Evolutionary conservation across 1,140 invertebrate genomes (phyloP), one percentile per base, ranked within the genome.

Genomic region (Cheumatopsyche charites): DNA sequence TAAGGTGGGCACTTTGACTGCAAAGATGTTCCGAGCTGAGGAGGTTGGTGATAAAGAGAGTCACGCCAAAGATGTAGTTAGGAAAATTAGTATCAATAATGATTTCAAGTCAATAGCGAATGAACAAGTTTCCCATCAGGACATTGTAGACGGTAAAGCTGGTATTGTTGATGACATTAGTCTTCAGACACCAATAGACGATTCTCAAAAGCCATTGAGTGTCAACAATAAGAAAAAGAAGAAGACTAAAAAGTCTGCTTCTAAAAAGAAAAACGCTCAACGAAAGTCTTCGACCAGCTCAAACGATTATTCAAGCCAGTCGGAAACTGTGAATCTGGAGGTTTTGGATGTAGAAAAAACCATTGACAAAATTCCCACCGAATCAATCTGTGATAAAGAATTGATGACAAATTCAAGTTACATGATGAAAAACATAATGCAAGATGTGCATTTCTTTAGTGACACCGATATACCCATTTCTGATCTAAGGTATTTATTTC

Each of bases 371-470:
- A 41, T 45, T 47, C 26, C 42, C 9, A 26, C 58, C 23, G 73
- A 75, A 45, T 41, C 43, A 42, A 45, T 66, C 13, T 71, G 23
- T 13, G 71, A 76, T 55, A 52, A 68, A 36, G 66, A 68, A 36
- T 26, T 76, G 3, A 67, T 70, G 12, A 25, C 62, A 55, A 72
- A 52, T 45, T 36, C 71, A 4, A 23, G 47, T 7, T 76, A 66
- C 43, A 9, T 62, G 12, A 66, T 70, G 49, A 72, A 42, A 17
- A 74, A 76, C 23, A 26, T 72, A 43, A 72, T 67, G 41, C 73
- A 68, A 42, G 91, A 93, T 80, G 55, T 58, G 12, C 92, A 95
- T 79, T 96, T 96, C 80, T 96, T 95, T 80, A 97, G 94, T 80
- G 95, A 97, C 77, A 94, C 92, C 0, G 95, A 97, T 84, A 83